Evolutionary conservation across 2,113 vertebrate species (phyloP).

Genomic region (Chionodraco myersi): DNA sequence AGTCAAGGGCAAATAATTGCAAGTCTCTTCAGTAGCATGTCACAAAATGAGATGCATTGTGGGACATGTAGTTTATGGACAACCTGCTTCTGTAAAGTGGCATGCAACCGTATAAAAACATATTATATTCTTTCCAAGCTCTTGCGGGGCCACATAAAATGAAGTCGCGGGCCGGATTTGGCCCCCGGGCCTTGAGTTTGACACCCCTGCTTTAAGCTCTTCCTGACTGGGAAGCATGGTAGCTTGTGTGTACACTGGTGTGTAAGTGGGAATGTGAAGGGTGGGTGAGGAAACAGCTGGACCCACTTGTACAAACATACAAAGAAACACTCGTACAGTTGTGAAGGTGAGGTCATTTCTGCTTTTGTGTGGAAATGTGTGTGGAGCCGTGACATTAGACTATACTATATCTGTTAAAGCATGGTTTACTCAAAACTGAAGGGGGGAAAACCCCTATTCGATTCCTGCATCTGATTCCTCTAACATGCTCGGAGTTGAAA

Average conservation of each 20-base stretch:
- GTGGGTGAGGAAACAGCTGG: constrained; percentile 64
- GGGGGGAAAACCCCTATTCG: background rate
- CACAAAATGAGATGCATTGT: too few relatives aligned
- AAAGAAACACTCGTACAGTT: background rate
- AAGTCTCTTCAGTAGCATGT: too few relatives aligned
- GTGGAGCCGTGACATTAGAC: background rate
- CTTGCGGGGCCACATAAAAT: too few relatives aligned
- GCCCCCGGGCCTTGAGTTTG: too few relatives aligned
- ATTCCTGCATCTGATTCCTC: background rate
- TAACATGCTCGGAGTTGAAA: background rate
- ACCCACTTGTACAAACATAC: constrained; percentile 6
- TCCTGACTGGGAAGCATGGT: constrained; percentile 54
- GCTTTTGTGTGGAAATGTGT: background rate
- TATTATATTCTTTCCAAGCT: too few relatives aligned
- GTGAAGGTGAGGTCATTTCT: constrained; percentile 6
- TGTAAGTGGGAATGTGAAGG: constrained; percentile 23
- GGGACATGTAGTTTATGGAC: too few relatives aligned
- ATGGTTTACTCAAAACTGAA: background rate
- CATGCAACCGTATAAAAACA: too few relatives aligned
- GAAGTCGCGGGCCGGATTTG: too few relatives aligned
- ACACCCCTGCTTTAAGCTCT: constrained; percentile 55
- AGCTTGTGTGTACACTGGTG: constrained; percentile 18
- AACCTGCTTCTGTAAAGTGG: too few relatives aligned
- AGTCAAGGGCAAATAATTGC: too few relatives aligned
- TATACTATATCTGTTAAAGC: too few relatives aligned